Base-by-base conservation (phyloP, 1,140 invertebrate genomes). In the Diuraphis noxia region DNA sequence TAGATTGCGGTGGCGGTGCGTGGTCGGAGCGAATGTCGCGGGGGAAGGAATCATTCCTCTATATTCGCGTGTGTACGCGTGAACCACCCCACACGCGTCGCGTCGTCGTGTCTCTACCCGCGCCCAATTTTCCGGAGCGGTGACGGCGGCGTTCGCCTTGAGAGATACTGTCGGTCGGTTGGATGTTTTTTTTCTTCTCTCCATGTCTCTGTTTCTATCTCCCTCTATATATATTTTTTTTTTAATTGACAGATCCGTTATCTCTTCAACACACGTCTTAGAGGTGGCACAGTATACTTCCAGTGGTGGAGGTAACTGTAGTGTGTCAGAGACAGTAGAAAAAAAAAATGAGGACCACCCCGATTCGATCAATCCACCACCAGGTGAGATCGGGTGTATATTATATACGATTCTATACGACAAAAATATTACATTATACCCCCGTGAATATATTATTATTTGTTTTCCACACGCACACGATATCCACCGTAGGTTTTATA, bases 181-280 rank as follows among this genome's bases (percentile, higher is more conserved):
- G 38, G 9, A 13, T 1, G 30, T 36, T 23, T 0, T 7, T 46
- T 21, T 38, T 41, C 13, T 30, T 0, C 81, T 43, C 7, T 40
- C 25, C n/a, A n/a, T 84, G 13, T 3, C 13, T 43, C 5, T 30
- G 17, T 79, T 19, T 77, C 10, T 77, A 9, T 77, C 30, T 36
- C n/a, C 7, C 49, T 82, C 21, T 79, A 19, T 79, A 34, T 79
- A 40, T 81, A 9, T 84, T 84, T n/a, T 41, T 41, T 46, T 86
- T 87, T 87, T 87, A 56, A 87, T 87, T 49, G 85, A 87, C 85
- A 36, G 85, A 52, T 49, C 85, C 43, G 49, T 87, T 87, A 87
- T 87, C 85, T 87, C 43, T 34, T 52, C 85, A 56, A 56, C 43
- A 38, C 56, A 81, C 5, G 79, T 63, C 19, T 19, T 49, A 21